Conservation (phyloP, 2,797 vertebrate genomes). For the Cichlasoma orientale region DNA sequence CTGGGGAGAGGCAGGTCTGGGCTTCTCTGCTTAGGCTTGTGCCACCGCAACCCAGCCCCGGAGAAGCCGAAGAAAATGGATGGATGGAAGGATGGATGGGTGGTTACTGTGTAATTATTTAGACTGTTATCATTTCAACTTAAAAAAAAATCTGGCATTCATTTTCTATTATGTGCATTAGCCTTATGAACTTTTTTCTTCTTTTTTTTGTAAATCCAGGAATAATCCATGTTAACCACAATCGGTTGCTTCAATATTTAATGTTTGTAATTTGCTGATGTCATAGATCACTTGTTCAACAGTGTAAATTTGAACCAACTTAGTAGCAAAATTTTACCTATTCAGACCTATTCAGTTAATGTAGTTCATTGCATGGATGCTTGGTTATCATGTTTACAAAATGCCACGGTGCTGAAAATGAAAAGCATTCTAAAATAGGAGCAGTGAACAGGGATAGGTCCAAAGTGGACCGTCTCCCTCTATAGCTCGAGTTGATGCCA, state of each 20-base stretch:
- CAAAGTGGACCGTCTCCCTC: not conserved
- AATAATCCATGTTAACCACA: not conserved
- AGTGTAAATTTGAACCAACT: not conserved
- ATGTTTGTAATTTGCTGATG: not conserved
- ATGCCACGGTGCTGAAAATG: not conserved
- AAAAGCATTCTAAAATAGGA: not conserved
- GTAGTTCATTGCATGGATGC: not conserved
- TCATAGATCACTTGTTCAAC: not conserved
- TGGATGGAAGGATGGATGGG: no score
- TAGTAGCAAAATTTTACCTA: not conserved
- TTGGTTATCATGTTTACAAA: not conserved
- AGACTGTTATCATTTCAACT: not conserved
- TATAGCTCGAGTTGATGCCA: not conserved
- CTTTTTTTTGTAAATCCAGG: not conserved
- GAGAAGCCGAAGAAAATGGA: no score
- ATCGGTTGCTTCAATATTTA: not conserved
- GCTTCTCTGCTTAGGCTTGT: no score
- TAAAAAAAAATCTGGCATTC: not conserved
- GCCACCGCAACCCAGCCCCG: no score
- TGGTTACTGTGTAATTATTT: not conserved
- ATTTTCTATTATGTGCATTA: not conserved
- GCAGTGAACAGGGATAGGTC: not conserved
- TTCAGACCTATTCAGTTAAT: not conserved
- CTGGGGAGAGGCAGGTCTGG: no score
- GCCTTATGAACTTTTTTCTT: not conserved